Base-by-base conservation (phyloP, 2,797 vertebrate genomes). In the Perodicticus potto region DNA sequence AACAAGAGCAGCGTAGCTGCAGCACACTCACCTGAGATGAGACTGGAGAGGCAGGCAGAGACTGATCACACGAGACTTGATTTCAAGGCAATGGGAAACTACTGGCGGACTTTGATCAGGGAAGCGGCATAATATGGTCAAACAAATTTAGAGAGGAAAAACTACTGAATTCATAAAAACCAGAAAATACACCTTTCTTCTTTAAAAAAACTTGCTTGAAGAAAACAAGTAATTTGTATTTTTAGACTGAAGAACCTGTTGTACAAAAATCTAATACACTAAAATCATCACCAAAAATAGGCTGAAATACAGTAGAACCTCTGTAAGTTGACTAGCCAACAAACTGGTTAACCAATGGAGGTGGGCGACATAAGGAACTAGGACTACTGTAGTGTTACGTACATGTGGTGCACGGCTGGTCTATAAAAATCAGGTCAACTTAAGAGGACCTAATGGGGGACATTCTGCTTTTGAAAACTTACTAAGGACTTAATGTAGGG, bases 241-340 rank as follows among this genome's bases (percentile, higher is more conserved):
- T 94, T 86, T 92, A 94, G 69, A 88, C 27, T 89, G 25, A 20
- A 84, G 49, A 89, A 78, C 8, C 49, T 40, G 19, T 59, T 81
- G 32, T 49, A 80, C 7, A 80, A 73, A 57, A 94, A 84, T 65
- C n/a, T 22, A 92, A 43, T 57, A 61, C 5, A 74, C 63, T 80
- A 88, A 86, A 87, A 29, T 72, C 40, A 45, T 80, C 43, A 80
- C 40, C 80, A 89, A 89, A 88, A 96, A 37, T 5, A 85, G 20
- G 25, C 13, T 92, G 57, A 90, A 89, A 93, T 74, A 53, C 12
- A 16, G 14, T 16, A 14, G 49, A 53, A 53, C 14, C 49, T 53
- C 49, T 16, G 49, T 53, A 53, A 53, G 49, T 53, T 53, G 49
- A 53, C 49, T 53, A 53, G 14, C 14, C 49, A 53, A 16, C 14